phyloP scores from a whole-genome alignment of 2,888 invertebrate species.

The Cheilosia pagana region DNA sequence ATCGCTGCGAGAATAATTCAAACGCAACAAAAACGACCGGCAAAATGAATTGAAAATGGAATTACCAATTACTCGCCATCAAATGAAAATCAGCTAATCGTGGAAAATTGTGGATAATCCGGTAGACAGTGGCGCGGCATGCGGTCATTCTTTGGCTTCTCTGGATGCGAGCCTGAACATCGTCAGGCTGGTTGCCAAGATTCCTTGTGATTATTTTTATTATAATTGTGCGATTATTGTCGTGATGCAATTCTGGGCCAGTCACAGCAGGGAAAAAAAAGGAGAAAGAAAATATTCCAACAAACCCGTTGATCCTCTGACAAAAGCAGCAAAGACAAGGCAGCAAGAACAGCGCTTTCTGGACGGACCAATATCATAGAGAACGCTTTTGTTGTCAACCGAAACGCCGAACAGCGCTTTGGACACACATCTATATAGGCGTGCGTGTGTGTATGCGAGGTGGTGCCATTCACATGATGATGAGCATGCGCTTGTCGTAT shows the following conservation, averaged over 20 bases:
- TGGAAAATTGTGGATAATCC: slow-evolving; percentile 74
- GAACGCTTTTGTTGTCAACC: slow-evolving; percentile 72
- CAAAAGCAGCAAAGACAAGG: slow-evolving; percentile 68
- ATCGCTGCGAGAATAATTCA: slow-evolving; percentile 27
- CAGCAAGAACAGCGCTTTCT: slow-evolving; percentile 72
- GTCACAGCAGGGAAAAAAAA: slow-evolving; percentile 66
- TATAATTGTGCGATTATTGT: slow-evolving; percentile 81
- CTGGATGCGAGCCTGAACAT: slow-evolving; percentile 38
- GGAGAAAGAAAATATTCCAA: neutral
- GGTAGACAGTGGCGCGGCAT: slow-evolving; percentile 33
- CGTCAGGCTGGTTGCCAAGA: slow-evolving; percentile 51
- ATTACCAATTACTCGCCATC: slow-evolving; percentile 81
- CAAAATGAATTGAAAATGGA: slow-evolving; percentile 68
- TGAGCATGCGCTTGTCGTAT: slow-evolving; percentile 58
- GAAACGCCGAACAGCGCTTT: slow-evolving; percentile 67
- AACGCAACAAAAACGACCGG: slow-evolving; percentile 15
- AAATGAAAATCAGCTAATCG: slow-evolving; percentile 78
- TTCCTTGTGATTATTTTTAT: slow-evolving; percentile 81
- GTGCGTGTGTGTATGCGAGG: slow-evolving; percentile 51
- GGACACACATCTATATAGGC: slow-evolving; percentile 62
- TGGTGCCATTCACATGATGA: slow-evolving; percentile 68
- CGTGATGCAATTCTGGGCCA: slow-evolving; percentile 79
- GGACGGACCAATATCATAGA: slow-evolving; percentile 61
- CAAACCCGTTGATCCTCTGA: slow-evolving; percentile 68
- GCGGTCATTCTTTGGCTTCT: slow-evolving; percentile 48